Evolutionary conservation across 2,888 invertebrate species (phyloP), one percentile per base, ranked within the genome.

Genomic region (Volucella zonaria): DNA sequence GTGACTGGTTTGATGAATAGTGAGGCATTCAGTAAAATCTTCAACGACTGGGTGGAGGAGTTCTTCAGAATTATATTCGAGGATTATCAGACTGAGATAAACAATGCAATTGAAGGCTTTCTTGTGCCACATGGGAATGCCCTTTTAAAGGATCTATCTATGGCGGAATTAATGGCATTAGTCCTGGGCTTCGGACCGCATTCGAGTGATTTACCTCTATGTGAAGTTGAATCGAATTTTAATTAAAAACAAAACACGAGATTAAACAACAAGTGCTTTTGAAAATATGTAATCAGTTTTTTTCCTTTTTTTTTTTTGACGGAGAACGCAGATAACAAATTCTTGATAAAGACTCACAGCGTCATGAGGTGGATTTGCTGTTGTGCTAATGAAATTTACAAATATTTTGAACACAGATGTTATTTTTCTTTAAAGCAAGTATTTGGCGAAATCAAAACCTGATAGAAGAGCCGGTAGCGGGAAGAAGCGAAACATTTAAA

Each of bases 41-140:
- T 90, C n/a, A 90, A 90, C 59, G 38, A 54, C 1, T 87, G 89
- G 77, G 51, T 90, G 9, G 87, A 89, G 56, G 89, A 90, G 31
- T 88, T 88, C 38, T 67, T 89, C 0, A 86, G 87, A 18, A 56
- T 90, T 45, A 61, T 88, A 11, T 80, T 90, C n/a, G 88, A 87
- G 12, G 89, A 90, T n/a, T 88, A 88, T 64, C 88, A 88, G 6
- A 66, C 86, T 0, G 88, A 87, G 40, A 86, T 90, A 4, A 87
- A 87, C 0, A 71, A 87, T 0, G 87, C 87, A n/a, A 81, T 90
- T 87, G 87, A 87, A 40, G 70, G 74, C 15, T 49, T 87, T n/a
- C 75, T 89, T 62, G 88, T 88, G 38, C 88, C 90, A 4, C 86
- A 87, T 0, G 56, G 87, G 56, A 89, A 90, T 77, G 40, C 31